Evolutionary conservation across 2,113 vertebrate species (phyloP), one percentile per base, ranked within the genome.

Genomic region (Phodopus roborovskii): DNA sequence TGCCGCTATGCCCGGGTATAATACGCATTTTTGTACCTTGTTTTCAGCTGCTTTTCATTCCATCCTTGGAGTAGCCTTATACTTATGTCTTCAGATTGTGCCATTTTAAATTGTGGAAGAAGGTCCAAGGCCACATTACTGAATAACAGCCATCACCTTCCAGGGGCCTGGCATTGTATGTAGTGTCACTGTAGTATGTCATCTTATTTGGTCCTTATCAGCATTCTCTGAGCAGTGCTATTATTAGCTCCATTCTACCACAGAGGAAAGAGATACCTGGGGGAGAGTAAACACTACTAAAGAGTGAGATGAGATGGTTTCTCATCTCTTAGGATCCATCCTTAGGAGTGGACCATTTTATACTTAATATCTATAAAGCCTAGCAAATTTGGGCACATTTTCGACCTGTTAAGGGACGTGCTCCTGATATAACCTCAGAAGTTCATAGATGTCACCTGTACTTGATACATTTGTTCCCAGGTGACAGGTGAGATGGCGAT

Each of bases 271-370:
- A 95, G 81, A 75, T 2, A 6, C 33, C 74, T 58, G 71, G n/a
- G 30, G 53, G 45, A 97, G 48, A 89, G 83, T 64, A 92, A 88
- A 39, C 60, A 42, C 48, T 7, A 33, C 24, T 87, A 89, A 74
- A 91, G 83, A 83, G 83, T 62, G 84, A 77, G 64, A 83, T 7
- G 70, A 96, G 45, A 64, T 62, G 7, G 28, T 86, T 95, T 91
- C 68, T 56, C 96, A 93, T 13, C 1, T n/a, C 24, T 85, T 30
- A 82, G 36, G 64, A 93, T n/a, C n/a, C n/a, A n/a, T 13, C 1
- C 24, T 85, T 30, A 82, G 36, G 64, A 93, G 16, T 24, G 48
- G 56, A 24, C 53, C n/a, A 50, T 68, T 11, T 56, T 62, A 71
- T 39, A 73, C 20, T 84, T 17, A 53, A 7, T 85, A 78, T 92